Evolutionary conservation across 2,113 vertebrate genomes (phyloP).

Genomic region (Desmodus rotundus): DNA sequence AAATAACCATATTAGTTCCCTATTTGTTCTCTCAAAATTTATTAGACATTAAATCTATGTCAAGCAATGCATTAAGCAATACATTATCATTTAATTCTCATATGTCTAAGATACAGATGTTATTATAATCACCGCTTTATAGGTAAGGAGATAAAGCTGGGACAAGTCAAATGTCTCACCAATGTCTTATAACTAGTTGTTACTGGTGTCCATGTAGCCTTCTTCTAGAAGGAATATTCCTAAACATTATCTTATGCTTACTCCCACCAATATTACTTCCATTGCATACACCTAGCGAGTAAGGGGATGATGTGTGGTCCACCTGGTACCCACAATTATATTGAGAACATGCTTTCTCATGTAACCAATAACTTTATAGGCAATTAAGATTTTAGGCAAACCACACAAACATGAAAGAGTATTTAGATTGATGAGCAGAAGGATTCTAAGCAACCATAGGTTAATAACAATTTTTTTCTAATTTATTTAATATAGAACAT

Average conservation of each 20-base stretch:
- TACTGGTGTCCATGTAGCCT: not conserved
- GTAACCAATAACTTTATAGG: not conserved
- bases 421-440: not conserved
- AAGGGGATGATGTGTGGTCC: not conserved
- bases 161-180: not conserved
- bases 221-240: not conserved
- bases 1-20: not conserved
- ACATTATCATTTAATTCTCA: not conserved
- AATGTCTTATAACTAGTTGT: not conserved
- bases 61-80: not conserved
- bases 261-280: rapidly evolving
- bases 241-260: not conserved
- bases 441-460: not conserved
- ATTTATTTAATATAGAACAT: not conserved
- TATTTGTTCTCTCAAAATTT: not conserved
- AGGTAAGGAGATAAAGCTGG: not conserved
- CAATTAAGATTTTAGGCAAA: not conserved
- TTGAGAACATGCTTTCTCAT: not conserved
- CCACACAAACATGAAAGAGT: not conserved
- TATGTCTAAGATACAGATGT: not conserved
- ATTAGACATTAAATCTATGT: not conserved
- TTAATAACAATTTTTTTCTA: not conserved
- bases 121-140: not conserved
- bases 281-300: not conserved
- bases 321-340: not conserved